Percentiles rank a stretch among this genome's conserved stretches.
phyloP scores from a whole-genome alignment of 2,113 vertebrate species.

The Zosterops borbonicus region DNA sequence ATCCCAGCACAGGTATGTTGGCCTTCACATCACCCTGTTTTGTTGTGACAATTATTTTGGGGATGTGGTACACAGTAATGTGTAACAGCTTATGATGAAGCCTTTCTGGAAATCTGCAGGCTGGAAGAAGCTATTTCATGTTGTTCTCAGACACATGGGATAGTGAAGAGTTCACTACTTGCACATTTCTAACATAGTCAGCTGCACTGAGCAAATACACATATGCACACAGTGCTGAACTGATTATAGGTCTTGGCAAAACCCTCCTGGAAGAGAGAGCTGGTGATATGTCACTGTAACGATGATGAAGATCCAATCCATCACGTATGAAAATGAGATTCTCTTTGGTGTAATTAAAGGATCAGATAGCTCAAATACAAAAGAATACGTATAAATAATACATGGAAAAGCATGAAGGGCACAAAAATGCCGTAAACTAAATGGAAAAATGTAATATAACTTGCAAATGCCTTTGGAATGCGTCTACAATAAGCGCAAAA shows the following conservation, averaged over 20 bases:
- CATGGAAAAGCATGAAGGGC: slow-evolving; percentile 45
- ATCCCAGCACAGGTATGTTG: not conserved
- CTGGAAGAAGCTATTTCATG: not conserved
- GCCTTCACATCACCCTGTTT: not conserved
- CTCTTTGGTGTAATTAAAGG: slow-evolving; percentile 19
- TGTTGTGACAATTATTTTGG: not conserved
- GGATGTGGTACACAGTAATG: not conserved
- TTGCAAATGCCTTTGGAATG: slow-evolving; percentile 64
- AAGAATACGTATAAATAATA: slow-evolving; percentile 50
- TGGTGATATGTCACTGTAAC: slow-evolving; percentile 12
- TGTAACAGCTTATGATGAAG: not conserved
- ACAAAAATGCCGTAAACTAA: slow-evolving; percentile 54
- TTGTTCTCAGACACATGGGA: not conserved
- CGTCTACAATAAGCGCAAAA: slow-evolving; percentile 61
- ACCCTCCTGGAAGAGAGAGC: slow-evolving; percentile 29
- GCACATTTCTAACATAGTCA: not conserved
- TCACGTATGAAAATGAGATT: slow-evolving; percentile 5
- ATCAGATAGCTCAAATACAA: slow-evolving; percentile 21
- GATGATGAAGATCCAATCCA: slow-evolving; percentile 44
- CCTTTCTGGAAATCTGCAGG: not conserved
- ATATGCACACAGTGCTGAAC: not conserved
- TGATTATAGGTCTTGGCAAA: slow-evolving; percentile 26
- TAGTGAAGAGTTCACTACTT: not conserved
- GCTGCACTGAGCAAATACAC: not conserved
- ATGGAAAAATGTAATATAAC: slow-evolving; percentile 55